These are phyloP conservation scores for Daubentonia madagascariensis DNA, from an alignment of 2,113 vertebrate genomes.

Conservation along the genomic window DNA sequence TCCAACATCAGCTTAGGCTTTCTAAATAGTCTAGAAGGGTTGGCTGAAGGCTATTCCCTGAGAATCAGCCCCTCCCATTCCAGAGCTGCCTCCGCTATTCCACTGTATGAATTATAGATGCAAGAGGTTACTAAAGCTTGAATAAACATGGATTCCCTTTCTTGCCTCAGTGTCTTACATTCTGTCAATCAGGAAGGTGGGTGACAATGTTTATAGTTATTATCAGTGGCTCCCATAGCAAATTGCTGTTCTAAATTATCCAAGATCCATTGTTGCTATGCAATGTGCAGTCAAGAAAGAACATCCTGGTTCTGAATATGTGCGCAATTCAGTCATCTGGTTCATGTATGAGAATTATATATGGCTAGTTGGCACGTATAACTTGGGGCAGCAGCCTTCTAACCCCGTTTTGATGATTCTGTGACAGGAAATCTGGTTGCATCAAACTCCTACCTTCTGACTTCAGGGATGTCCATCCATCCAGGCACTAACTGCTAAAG, in stretches of 20 bases:
- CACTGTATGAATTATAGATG: slow-evolving; percentile 48
- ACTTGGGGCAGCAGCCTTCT: background rate
- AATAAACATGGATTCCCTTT: background rate
- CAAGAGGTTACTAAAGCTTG: slow-evolving; percentile 23
- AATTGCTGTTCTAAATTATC: slow-evolving; percentile 26
- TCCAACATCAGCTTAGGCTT: background rate
- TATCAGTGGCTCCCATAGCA: background rate
- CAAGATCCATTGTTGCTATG: background rate
- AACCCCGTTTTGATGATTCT: background rate
- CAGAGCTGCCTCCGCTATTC: slow-evolving; percentile 3
- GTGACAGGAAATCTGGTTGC: slow-evolving; percentile 1
- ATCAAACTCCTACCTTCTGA: background rate
- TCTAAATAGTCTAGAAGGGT: background rate
- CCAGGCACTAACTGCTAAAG: background rate
- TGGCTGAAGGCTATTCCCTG: background rate
- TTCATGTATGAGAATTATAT: slow-evolving; percentile 13
- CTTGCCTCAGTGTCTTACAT: background rate
- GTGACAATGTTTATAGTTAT: background rate
- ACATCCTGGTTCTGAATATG: slow-evolving; percentile 22
- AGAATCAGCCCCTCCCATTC: background rate
- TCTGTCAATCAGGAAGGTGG: slow-evolving; percentile 4
- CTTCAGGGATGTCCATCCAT: background rate
- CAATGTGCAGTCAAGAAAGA: slow-evolving; percentile 1
- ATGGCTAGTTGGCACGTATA: background rate
- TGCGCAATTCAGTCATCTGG: background rate